Evolutionary conservation across 2,113 vertebrate species (phyloP).

Genomic region (Lophochroa leadbeateri): DNA sequence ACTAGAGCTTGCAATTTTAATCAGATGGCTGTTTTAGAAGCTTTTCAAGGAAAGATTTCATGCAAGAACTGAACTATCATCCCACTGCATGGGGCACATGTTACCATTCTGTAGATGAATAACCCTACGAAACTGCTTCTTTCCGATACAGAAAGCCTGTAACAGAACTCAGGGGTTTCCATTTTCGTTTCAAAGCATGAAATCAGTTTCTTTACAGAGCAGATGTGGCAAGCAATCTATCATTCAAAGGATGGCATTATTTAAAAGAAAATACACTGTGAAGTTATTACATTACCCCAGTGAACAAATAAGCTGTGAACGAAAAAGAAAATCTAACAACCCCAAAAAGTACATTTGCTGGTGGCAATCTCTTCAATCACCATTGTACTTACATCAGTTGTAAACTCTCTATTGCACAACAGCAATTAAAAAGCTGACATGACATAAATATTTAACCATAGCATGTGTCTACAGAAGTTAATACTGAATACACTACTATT

Average conservation of each 20-base stretch:
- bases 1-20: neutral
- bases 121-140: neutral
- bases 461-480: neutral
- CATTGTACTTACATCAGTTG: neutral
- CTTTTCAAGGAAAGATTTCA: neutral
- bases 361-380: neutral
- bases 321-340: neutral
- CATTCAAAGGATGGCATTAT: neutral
- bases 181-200: neutral
- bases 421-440: slow-evolving; percentile 30
- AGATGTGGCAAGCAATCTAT: neutral
- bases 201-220: neutral
- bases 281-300: neutral
- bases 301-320: neutral
- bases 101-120: neutral
- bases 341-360: neutral
- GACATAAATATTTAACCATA: slow-evolving; percentile 29
- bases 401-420: slow-evolving; percentile 22
- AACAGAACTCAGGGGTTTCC: neutral
- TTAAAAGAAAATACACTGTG: neutral
- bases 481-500: neutral
- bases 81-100: neutral
- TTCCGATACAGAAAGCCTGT: neutral
- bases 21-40: neutral
- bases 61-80: neutral